Conservation (phyloP, 1,140 invertebrate species). For the Papilio polyxenes region DNA sequence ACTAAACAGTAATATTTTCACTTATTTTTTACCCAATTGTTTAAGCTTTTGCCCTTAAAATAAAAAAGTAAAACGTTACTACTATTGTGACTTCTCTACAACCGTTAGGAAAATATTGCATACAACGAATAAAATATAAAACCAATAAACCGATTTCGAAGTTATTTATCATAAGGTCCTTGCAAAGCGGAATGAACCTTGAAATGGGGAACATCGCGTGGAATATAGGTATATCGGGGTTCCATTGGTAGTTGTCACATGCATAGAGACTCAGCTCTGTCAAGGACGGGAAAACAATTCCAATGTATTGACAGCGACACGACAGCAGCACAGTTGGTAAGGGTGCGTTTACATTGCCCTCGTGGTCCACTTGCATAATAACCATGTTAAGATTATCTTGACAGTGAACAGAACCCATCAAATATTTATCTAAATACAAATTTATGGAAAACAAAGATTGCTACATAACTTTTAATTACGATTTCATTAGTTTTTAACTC, state of each 20-base stretch:
- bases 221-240: conserved; percentile 9
- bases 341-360: not conserved
- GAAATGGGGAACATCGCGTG: conserved; percentile 31
- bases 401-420: no score
- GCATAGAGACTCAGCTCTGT: not conserved
- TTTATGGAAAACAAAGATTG: no score
- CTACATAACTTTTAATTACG: no score
- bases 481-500: not conserved
- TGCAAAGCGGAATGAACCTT: conserved; percentile 27
- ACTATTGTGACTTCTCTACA: no score
- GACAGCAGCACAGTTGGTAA: not conserved
- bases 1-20: not conserved
- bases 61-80: no score
- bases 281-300: conserved; percentile 31
- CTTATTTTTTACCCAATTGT: not conserved
- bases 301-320: conserved; percentile 33
- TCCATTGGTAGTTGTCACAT: conserved; percentile 23
- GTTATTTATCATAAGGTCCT: not conserved
- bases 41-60: not conserved
- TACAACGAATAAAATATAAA: conserved; percentile 10
- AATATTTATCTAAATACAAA: no score
- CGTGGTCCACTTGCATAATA: not conserved
- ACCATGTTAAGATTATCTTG: not conserved
- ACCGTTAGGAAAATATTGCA: no score
- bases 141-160: conserved; percentile 14